A percentile compares a stretch with the other conserved stretches of the same genome.
These are phyloP conservation scores for Gopherus evgoodei DNA, from an alignment of 2,113 vertebrate species.

Conservation along the genomic window DNA sequence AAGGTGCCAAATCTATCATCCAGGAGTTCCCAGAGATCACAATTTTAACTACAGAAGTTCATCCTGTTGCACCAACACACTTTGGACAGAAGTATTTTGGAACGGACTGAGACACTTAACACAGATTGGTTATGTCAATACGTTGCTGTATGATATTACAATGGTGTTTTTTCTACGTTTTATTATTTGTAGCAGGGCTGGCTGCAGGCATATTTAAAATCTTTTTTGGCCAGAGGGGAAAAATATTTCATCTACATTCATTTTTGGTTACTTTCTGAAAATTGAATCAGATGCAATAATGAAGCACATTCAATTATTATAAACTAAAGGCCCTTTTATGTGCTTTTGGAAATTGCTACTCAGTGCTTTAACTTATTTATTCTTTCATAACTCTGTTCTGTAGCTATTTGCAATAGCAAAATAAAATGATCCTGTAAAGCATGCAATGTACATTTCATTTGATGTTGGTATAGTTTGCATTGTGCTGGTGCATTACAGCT, in stretches of 20 bases:
- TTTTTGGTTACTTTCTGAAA: conserved; percentile 45
- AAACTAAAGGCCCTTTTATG: conserved; percentile 30
- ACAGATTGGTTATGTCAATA: conserved; percentile 44
- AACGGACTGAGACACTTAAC: conserved; percentile 85
- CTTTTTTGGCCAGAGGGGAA: conserved; percentile 49
- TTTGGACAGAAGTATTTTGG: conserved; percentile 99
- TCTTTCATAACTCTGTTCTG: conserved; percentile 51
- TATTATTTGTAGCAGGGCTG: conserved; percentile 38
- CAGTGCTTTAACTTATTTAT: conserved; percentile 68
- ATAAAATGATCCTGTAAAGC: conserved; percentile 61
- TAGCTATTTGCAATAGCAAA: conserved; percentile 57
- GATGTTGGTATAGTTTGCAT: neutral
- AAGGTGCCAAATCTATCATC: conserved; percentile 96
- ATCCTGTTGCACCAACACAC: conserved; percentile 94
- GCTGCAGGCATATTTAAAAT: conserved; percentile 41
- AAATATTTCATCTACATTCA: conserved; percentile 28
- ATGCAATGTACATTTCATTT: conserved; percentile 39
- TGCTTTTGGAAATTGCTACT: conserved; percentile 22
- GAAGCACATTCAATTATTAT: neutral
- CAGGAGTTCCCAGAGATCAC: conserved; percentile 98
- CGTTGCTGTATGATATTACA: conserved; percentile 28
- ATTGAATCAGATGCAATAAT: neutral
- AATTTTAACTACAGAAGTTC: conserved; percentile 96
- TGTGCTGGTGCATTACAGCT: neutral
- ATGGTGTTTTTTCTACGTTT: conserved; percentile 60